Evolutionary conservation across 2,888 invertebrate species (phyloP), one percentile per base, ranked within the genome.

Genomic region (Liodrosophila aerea): DNA sequence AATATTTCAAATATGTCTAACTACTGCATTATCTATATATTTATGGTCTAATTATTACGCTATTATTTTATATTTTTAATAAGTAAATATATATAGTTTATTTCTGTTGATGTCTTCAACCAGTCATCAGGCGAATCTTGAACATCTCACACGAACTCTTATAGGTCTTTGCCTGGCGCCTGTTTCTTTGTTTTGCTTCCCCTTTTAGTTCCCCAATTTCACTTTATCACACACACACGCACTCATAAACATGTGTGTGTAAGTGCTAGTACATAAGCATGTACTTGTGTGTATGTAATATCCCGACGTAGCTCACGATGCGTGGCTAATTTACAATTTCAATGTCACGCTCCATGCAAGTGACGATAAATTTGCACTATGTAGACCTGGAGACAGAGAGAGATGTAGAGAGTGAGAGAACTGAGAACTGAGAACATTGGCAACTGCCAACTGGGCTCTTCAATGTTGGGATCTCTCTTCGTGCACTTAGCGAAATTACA

Each of bases 261-360:
- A n/a, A 30, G 30, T 9, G 9, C n/a, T 7, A 5, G 9, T 7
- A 9, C 7, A n/a, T 30, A n/a, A 30, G 39, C n/a, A 22, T 22
- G 12, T 11, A 11, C n/a, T 30, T 7, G 8, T 12, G 7, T 9
- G 12, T 29, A n/a, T 15, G 29, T 13, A 12, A 29, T 47, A 9
- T 13, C 15, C 18, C 27, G 50, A 12, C 29, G 41, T 37, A 30
- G 30, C 51, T 49, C 73, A 67, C 66, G 68, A 69, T 77, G 85
- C 86, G 80, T 76, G 69, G 78, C 82, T 84, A 85, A 87, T 87
- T 87, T 84, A 83, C 85, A 86, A 87, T 86, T 86, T 87, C 87
- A 87, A 85, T 87, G 88, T 84, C 87, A 86, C 76, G 84, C 85
- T 82, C 67, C 64, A 58, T 71, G 78, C 76, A 82, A 86, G 87